A percentile compares a stretch with the other conserved stretches of the same genome.
These are phyloP conservation scores for Nymphalis polychloros DNA, from an alignment of 2,888 invertebrate genomes.

Conservation along the genomic window DNA sequence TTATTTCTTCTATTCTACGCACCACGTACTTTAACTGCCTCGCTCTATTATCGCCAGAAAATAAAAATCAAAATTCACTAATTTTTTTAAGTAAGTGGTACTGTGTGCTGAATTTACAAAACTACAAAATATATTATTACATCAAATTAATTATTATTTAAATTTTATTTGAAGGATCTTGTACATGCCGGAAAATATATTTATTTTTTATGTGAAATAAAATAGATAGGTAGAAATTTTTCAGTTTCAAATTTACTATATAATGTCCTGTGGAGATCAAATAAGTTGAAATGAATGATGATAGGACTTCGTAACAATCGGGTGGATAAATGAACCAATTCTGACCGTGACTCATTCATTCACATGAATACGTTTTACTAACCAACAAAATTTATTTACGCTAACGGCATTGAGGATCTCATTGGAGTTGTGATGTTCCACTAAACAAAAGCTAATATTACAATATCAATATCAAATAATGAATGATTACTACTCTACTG, in stretches of 20 bases:
- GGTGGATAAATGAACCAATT: slow-evolving; percentile 67
- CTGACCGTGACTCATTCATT: slow-evolving; percentile 75
- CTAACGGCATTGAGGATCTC: slow-evolving; percentile 48
- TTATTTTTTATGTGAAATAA: no score
- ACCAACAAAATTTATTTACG: slow-evolving; percentile 62
- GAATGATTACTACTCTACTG: background rate
- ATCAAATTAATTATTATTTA: no score
- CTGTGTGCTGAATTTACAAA: no score
- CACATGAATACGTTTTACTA: slow-evolving; percentile 67
- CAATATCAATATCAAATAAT: slow-evolving; percentile 8
- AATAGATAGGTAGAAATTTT: background rate
- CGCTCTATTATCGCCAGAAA: background rate
- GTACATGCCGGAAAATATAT: no score
- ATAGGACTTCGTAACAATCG: slow-evolving; percentile 54
- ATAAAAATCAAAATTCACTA: background rate
- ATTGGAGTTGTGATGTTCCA: slow-evolving; percentile 24
- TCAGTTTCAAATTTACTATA: background rate
- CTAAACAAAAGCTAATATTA: slow-evolving; percentile 27
- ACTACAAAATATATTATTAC: no score
- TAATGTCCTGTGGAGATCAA: slow-evolving; percentile 28
- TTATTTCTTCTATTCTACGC: no score
- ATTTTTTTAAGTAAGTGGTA: no score
- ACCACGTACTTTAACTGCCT: no score
- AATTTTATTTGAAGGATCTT: no score
- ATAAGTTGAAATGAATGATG: slow-evolving; percentile 43